Conservation (phyloP, 1,140 invertebrate species). For the Lithobius niger region DNA sequence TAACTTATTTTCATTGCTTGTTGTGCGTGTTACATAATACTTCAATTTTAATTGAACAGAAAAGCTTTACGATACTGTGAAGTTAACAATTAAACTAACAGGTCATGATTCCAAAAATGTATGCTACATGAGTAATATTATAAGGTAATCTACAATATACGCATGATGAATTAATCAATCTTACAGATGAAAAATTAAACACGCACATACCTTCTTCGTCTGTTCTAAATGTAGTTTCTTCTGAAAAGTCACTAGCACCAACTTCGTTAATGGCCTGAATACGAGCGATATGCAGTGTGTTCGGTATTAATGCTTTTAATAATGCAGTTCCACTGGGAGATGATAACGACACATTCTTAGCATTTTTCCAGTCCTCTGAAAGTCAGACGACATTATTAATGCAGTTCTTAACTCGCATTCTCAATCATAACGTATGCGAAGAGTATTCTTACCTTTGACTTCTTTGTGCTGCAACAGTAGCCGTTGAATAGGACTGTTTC, state of each 20-base stretch:
- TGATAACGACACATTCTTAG: not conserved
- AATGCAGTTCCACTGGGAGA: not conserved
- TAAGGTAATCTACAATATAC: no score
- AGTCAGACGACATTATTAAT: no score
- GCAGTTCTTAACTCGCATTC: not conserved
- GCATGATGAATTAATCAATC: no score
- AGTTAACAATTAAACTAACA: slow-evolving; percentile 9
- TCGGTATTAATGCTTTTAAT: slow-evolving; percentile 43
- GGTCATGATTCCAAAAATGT: no score
- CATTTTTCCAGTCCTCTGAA: not conserved
- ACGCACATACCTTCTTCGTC: slow-evolving; percentile 71
- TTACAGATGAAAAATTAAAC: no score
- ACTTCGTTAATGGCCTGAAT: slow-evolving; percentile 91
- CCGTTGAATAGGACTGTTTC: not conserved
- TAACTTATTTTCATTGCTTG: not conserved
- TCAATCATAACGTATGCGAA: not conserved
- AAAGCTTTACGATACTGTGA: not conserved
- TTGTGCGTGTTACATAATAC: not conserved
- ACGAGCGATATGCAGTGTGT: slow-evolving; percentile 79
- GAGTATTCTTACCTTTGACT: not conserved
- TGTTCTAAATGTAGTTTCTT: slow-evolving; percentile 82
- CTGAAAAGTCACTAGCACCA: slow-evolving; percentile 76
- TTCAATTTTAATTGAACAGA: not conserved
- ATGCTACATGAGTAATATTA: no score
- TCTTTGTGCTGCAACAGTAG: not conserved